Conservation (phyloP, 1,140 invertebrate genomes). For the Drosophila eugracilis region DNA sequence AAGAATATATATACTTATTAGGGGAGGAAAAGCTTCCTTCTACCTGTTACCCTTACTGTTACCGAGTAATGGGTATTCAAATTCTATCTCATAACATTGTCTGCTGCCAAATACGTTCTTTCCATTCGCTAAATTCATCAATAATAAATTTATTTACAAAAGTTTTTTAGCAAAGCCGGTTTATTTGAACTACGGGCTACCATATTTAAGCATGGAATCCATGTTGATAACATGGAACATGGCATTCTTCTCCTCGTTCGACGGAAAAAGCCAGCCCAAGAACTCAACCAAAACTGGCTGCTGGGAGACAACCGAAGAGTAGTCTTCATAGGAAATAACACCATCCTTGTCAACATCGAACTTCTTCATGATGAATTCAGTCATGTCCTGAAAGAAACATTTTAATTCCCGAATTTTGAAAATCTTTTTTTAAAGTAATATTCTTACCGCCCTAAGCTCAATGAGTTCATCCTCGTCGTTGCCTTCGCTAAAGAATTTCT, state of each 20-base stretch:
- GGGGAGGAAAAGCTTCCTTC: too few species aligned
- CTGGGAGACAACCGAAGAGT: constrained; percentile 87
- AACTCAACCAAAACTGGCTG: constrained; percentile 90
- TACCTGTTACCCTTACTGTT: too few species aligned
- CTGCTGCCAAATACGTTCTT: too few species aligned
- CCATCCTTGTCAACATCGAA: constrained; percentile 92
- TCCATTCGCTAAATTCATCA: too few species aligned
- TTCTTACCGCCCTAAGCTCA: constrained; percentile 31
- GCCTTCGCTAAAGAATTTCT: constrained; percentile 36
- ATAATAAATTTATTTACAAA: too few species aligned
- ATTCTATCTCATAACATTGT: too few species aligned
- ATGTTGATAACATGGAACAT: constrained; percentile 45
- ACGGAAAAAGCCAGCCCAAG: constrained; percentile 91
- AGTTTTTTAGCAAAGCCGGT: background rate
- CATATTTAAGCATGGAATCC: constrained; percentile 14
- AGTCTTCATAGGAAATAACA: constrained; percentile 90
- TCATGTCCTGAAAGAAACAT: constrained; percentile 27
- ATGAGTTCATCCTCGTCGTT: constrained; percentile 54
- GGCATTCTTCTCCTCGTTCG: constrained; percentile 11
- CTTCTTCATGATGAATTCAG: constrained; percentile 90
- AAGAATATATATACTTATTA: too few species aligned
- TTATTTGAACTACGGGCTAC: background rate
- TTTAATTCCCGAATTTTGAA: background rate
- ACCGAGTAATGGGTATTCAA: too few species aligned
- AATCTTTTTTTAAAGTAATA: background rate